These are phyloP conservation scores for Cetoscarus ocellatus DNA, from an alignment of 2,797 vertebrate species.

Conservation along the genomic window DNA sequence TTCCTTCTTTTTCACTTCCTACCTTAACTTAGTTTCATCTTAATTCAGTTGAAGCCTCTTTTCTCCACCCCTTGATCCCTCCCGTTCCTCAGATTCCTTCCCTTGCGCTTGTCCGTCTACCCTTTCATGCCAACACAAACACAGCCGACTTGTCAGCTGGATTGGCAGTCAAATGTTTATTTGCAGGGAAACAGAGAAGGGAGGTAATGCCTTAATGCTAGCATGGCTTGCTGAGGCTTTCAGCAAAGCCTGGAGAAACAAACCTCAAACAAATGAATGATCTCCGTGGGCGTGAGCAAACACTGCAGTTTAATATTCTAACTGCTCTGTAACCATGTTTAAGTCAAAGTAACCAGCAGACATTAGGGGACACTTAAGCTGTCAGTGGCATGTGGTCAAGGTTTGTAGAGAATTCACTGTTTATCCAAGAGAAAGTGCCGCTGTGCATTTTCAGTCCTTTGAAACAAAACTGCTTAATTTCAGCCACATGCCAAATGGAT, in stretches of 20 bases:
- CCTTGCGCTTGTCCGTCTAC: slow-evolving; percentile 5
- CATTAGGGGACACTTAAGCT: slow-evolving; percentile 50
- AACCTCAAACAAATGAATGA: slow-evolving; percentile 51
- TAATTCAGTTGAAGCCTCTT: slow-evolving; percentile 17
- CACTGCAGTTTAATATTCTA: slow-evolving; percentile 19
- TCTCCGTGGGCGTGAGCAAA: slow-evolving; percentile 38
- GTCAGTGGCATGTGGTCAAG: slow-evolving; percentile 40
- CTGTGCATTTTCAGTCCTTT: slow-evolving; percentile 50
- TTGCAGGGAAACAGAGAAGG: slow-evolving; percentile 68
- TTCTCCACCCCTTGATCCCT: slow-evolving; percentile 5
- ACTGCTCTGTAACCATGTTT: slow-evolving; percentile 30
- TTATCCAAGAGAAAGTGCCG: slow-evolving; percentile 45
- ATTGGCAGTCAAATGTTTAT: slow-evolving; percentile 72
- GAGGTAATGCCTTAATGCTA: slow-evolving; percentile 72
- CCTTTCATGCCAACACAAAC: slow-evolving; percentile 70
- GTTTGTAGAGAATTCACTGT: slow-evolving; percentile 49
- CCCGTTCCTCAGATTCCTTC: slow-evolving; percentile 10
- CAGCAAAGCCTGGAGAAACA: slow-evolving; percentile 42
- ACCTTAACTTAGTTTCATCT: slow-evolving; percentile 1
- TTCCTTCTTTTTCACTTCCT: slow-evolving; percentile 2
- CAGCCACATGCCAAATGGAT: slow-evolving; percentile 63
- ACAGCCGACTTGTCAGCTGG: slow-evolving; percentile 51
- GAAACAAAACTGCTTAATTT: slow-evolving; percentile 65
- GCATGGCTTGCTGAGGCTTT: slow-evolving; percentile 45
- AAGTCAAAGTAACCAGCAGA: slow-evolving; percentile 21